Evolutionary conservation across 2,797 vertebrate genomes (phyloP), one percentile per base, ranked within the genome.

Genomic region (Eospalax fontanierii): DNA sequence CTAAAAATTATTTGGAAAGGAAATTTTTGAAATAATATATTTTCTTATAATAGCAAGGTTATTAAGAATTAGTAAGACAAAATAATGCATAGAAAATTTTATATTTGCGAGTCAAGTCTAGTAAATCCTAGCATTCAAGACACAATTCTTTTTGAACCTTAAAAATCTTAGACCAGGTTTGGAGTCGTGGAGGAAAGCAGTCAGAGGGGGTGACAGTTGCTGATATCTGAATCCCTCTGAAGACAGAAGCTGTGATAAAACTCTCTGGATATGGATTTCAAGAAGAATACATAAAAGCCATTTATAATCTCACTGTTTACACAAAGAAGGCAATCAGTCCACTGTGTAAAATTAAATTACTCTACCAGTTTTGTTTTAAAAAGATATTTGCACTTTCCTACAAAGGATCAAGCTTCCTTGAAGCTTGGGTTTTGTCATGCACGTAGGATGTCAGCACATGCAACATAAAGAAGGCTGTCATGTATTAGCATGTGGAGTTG

Each of bases 331-430:
- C 15, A 54, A 10, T 22, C 10, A 35, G 3, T 1, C 73, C 38
- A n/a, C 6, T 71, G 30, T 57, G 43, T 70, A 59, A 82, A 82
- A 90, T 89, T 89, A 82, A 82, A 92, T 89, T 89, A 68, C 3
- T 85, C 6, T 43, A 38, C 18, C 65, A 50, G 4, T 73, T 82
- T 15, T 90, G 11, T 35, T 65, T 46, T 87, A 63, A 92, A 46
- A 28, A 91, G 68, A 80, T 57, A 12, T 16, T 93, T 70, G 73
- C 3, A 19, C 26, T 50, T 87, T 84, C 15, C 24, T 16, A 38
- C 16, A 61, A 4, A 82, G 61, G 65, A 57, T 61, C 66, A 38
- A 57, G 66, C 10, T 73, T 76, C 22, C 33, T 38, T 93, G 18
- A 2, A 83, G 18, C 38, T 76, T 59, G n/a, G n/a, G 71, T 59